A percentile compares a stretch with the other conserved stretches of the same genome.
Conservation (phyloP, 1,140 invertebrate species). For the Protaetia brevitarsis region DNA sequence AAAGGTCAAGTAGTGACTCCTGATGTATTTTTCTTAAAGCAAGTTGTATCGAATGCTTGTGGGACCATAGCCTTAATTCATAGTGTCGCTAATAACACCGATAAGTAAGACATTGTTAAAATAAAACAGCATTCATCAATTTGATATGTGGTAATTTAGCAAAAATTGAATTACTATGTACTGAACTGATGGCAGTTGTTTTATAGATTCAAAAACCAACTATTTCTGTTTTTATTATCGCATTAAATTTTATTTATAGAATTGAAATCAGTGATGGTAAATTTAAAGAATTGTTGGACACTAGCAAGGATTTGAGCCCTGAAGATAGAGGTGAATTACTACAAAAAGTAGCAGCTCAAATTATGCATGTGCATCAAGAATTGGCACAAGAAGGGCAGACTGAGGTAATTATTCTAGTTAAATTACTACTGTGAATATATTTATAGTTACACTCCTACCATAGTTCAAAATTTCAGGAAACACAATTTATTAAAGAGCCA, state of each 20-base stretch:
- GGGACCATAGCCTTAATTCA: constrained; percentile 93
- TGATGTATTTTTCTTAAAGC: constrained; percentile 88
- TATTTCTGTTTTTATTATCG: background rate
- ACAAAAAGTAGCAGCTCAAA: constrained; percentile 58
- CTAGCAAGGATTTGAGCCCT: constrained; percentile 65
- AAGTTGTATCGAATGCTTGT: constrained; percentile 92
- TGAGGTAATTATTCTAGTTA: constrained; percentile 53
- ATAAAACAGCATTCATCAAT: too few relatives aligned
- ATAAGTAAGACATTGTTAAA: too few relatives aligned
- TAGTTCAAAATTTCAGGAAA: too few relatives aligned
- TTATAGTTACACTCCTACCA: too few relatives aligned
- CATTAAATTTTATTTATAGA: constrained; percentile 49
- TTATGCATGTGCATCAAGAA: constrained; percentile 79
- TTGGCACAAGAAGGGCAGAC: constrained; percentile 89
- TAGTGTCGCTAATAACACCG: constrained; percentile 70
- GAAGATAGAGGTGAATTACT: constrained; percentile 72
- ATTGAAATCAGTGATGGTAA: constrained; percentile 68
- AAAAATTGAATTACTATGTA: background rate
- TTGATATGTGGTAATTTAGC: too few relatives aligned
- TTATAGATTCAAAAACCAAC: too few relatives aligned
- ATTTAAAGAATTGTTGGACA: constrained; percentile 75
- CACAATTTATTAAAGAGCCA: too few relatives aligned
- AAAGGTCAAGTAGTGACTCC: constrained; percentile 58
- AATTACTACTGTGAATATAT: too few relatives aligned
- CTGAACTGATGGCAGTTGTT: too few relatives aligned